Evolutionary conservation across 2,797 vertebrate species (phyloP), one percentile per base, ranked within the genome.

Genomic region (Tympanoctomys barrerae): DNA sequence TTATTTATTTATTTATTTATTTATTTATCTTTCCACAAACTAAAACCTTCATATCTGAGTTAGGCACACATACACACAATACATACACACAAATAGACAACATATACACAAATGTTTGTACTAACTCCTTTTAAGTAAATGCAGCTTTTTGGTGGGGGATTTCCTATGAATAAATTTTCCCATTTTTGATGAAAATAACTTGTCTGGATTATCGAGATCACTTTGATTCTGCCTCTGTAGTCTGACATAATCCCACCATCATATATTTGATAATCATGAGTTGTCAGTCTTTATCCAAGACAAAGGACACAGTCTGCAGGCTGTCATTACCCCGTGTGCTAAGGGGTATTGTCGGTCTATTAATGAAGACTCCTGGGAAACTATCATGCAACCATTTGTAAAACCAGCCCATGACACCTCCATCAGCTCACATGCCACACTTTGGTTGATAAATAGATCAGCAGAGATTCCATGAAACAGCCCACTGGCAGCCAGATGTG

Each of bases 381-480:
- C 26, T n/a, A 31, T 83, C 31, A 86, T 90, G 96, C 68, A 92
- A 73, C 21, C 12, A 77, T 33, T 39, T 93, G 68, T 36, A 96
- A 89, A 94, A 42, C 19, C 31, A 66, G 61, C 57, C 16, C 19
- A 52, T 87, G 39, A 57, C 24, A 91, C 81, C 8, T 52, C 42
- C 31, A 52, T 64, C 59, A 57, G 10, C 11, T 16, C 24, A 4
- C 7, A 52, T n/a, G n/a, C 7, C 26, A 83, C 5, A 85, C 28
- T 90, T 33, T 26, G 90, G n/a, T 92, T 52, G 46, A 89, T 33
- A 93, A 91, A 96, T 90, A 92, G 83, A 78, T 89, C 33, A 77
- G 6, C 4, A 33, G 95, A 87, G 59, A 66, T 39, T 75, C 71
- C 68, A 59, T 87, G 62, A 95, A 96, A 90, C n/a, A 26, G 31